Percentiles rank a stretch among this genome's conserved stretches.
These are phyloP conservation scores for Danio albolineatus DNA, from an alignment of 2,797 vertebrate species.

Conservation along the genomic window DNA sequence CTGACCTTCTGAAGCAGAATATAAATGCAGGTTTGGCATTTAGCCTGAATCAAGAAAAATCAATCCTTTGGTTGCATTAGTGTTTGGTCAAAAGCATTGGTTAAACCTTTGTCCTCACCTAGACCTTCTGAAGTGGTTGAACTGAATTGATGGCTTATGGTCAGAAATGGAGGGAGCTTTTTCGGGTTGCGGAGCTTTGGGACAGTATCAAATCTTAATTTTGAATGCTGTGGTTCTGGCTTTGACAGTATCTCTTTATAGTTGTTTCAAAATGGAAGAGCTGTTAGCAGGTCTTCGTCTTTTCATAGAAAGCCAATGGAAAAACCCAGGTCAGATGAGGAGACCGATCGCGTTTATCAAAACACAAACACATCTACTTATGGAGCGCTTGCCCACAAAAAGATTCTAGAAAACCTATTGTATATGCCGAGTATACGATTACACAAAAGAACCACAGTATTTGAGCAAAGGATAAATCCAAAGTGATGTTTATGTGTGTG, in stretches of 20 bases:
- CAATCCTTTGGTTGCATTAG: neutral
- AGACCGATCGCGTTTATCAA: constrained; percentile 23
- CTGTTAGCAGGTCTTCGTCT: constrained; percentile 6
- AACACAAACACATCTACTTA: constrained; percentile 19
- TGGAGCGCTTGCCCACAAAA: constrained; percentile 22
- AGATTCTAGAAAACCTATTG: constrained; percentile 37
- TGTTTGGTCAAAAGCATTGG: neutral
- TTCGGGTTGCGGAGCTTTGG: neutral
- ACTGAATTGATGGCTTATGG: neutral
- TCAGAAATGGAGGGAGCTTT: neutral
- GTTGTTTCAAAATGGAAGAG: constrained; percentile 23
- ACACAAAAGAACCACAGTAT: constrained; percentile 52
- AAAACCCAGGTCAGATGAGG: constrained; percentile 38
- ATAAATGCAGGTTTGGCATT: neutral
- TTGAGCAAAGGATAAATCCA: constrained; percentile 59
- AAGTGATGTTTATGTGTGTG: constrained; percentile 61
- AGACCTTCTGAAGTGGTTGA: neutral
- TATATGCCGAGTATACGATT: constrained; percentile 45
- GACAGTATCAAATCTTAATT: neutral
- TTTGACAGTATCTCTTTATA: neutral
- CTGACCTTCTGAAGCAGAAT: neutral
- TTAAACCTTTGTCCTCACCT: neutral
- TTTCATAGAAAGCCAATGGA: constrained; percentile 26
- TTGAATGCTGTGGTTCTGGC: neutral
- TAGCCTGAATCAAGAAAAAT: neutral